Evolutionary conservation across 2,888 invertebrate genomes (phyloP).

Genomic region (Leucophenga montana): DNA sequence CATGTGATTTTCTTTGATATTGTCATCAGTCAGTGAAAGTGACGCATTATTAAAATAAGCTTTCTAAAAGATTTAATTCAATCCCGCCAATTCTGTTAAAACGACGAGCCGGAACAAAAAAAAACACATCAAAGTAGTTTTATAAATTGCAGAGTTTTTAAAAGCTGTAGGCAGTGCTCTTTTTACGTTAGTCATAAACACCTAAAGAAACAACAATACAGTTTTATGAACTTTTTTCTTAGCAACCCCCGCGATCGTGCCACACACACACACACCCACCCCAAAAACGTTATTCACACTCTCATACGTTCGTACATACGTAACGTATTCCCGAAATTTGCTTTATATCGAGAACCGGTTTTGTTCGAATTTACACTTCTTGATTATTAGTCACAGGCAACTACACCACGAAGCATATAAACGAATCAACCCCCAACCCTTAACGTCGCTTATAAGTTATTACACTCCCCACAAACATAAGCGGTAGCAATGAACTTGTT

Average conservation of each 20-base stretch:
- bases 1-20: too few species aligned
- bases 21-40: too few species aligned
- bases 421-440: slow-evolving; percentile 56
- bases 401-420: background rate
- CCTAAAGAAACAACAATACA: background rate
- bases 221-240: too few species aligned
- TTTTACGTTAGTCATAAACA: slow-evolving; percentile 3
- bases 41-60: too few species aligned
- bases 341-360: slow-evolving; percentile 11
- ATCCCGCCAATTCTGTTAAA: too few species aligned
- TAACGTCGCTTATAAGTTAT: slow-evolving; percentile 21
- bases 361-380: background rate
- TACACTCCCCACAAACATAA: too few species aligned
- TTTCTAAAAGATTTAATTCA: too few species aligned
- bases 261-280: background rate
- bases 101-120: too few species aligned
- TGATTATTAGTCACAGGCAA: background rate
- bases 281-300: background rate
- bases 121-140: too few species aligned
- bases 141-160: too few species aligned
- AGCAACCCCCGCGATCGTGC: slow-evolving; percentile 2
- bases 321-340: background rate
- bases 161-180: too few species aligned
- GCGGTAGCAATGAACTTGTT: too few species aligned
- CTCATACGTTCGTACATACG: background rate